Evolutionary conservation across 2,113 vertebrate genomes (phyloP).

Genomic region (Callorhinus ursinus): DNA sequence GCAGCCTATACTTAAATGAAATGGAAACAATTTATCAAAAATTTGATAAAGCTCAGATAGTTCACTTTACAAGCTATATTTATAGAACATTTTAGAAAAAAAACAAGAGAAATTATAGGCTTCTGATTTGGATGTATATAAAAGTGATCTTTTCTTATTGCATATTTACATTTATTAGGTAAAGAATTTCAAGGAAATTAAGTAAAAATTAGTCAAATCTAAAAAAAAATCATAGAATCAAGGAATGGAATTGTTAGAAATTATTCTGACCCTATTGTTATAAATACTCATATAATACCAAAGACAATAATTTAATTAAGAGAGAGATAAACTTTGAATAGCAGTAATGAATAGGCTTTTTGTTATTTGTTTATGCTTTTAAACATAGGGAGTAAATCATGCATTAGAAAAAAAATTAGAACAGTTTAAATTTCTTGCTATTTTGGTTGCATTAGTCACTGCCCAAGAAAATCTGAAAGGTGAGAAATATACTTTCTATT

Average conservation of each 20-base stretch:
- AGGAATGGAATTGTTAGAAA: not conserved
- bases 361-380: not conserved
- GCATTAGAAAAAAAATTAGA: not conserved
- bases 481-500: not conserved
- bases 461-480: not conserved
- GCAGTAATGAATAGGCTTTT: not conserved
- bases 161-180: not conserved
- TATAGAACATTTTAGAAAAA: not conserved
- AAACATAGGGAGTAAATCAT: not conserved
- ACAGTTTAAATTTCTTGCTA: not conserved
- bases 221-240: not conserved
- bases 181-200: not conserved
- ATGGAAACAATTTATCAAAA: not conserved
- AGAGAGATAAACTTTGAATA: not conserved
- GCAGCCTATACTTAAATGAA: not conserved
- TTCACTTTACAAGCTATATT: not conserved
- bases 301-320: not conserved
- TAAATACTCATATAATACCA: not conserved
- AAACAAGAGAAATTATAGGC: not conserved
- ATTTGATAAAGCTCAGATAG: not conserved
- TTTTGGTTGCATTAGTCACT: not conserved
- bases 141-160: not conserved
- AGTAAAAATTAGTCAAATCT: not conserved
- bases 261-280: not conserved
- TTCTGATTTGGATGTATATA: not conserved